phyloP scores from a whole-genome alignment of 2,113 vertebrate genomes.

The Dryoscopus gambensis region DNA sequence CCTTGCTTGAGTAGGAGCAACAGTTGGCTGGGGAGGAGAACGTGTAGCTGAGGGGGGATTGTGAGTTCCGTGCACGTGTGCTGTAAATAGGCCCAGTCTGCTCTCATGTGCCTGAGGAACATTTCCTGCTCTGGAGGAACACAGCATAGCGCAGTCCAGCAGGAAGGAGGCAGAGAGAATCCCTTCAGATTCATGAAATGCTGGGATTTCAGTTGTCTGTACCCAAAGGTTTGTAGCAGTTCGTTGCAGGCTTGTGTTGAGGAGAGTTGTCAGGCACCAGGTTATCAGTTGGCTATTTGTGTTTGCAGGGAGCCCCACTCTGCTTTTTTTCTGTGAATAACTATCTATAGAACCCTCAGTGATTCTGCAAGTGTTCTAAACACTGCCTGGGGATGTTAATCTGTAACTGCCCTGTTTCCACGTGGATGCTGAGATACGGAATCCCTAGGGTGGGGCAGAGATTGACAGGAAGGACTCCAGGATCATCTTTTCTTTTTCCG shows the following conservation, averaged over 20 bases:
- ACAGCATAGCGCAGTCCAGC: neutral
- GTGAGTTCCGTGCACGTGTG: accelerated
- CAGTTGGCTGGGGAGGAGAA: neutral
- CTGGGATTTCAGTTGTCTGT: neutral
- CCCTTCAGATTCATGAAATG: neutral
- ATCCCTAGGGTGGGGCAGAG: neutral
- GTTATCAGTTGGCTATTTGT: neutral
- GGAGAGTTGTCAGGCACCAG: neutral
- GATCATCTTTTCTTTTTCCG: neutral
- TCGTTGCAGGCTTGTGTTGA: neutral
- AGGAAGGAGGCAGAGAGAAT: neutral
- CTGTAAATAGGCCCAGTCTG: neutral
- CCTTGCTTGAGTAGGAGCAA: neutral
- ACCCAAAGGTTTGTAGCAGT: neutral
- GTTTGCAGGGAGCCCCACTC: neutral
- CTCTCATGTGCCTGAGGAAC: neutral
- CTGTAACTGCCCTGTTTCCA: neutral
- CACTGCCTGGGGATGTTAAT: neutral
- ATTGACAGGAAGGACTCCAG: neutral
- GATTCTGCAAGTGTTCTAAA: neutral
- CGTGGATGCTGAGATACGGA: neutral
- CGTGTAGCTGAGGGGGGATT: neutral
- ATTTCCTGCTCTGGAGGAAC: neutral
- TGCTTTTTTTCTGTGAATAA: neutral
- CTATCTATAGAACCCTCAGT: neutral